phyloP scores from a whole-genome alignment of 2,888 invertebrate species.

The Zeuzera pyrina region DNA sequence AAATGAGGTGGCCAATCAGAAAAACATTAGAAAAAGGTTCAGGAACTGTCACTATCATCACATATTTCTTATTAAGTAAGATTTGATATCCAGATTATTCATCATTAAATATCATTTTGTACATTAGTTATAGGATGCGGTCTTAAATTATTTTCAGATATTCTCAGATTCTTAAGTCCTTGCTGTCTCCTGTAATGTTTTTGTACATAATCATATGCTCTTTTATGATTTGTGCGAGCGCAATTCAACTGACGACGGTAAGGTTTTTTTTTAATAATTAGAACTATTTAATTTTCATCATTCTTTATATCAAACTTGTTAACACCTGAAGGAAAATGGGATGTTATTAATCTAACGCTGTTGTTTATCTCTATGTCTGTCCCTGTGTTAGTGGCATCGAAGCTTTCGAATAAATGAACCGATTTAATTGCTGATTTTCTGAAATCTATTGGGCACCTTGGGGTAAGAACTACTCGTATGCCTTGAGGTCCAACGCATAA shows the following conservation, averaged over 20 bases:
- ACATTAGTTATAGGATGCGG: too few relatives aligned
- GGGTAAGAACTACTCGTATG: too few relatives aligned
- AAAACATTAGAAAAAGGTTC: constrained; percentile 30
- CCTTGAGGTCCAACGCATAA: too few relatives aligned
- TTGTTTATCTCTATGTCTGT: too few relatives aligned
- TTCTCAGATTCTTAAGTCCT: constrained; percentile 37
- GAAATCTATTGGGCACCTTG: too few relatives aligned
- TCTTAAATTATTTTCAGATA: constrained; percentile 32
- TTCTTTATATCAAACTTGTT: too few relatives aligned
- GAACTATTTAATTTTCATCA: too few relatives aligned
- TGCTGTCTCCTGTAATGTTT: constrained; percentile 61
- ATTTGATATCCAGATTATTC: constrained; percentile 6
- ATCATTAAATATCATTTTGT: background rate
- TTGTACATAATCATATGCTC: constrained; percentile 60
- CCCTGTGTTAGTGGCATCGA: too few relatives aligned
- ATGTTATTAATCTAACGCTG: too few relatives aligned
- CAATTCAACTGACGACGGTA: constrained; percentile 50
- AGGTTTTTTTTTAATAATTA: constrained; percentile 6
- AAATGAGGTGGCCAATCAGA: constrained; percentile 17
- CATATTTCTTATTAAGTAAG: constrained; percentile 38
- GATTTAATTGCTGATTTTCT: too few relatives aligned
- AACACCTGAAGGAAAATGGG: too few relatives aligned
- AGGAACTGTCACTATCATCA: constrained; percentile 44
- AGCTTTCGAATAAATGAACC: too few relatives aligned
- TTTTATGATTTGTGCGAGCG: constrained; percentile 60